A percentile compares a stretch with the other conserved stretches of the same genome.
phyloP scores from a whole-genome alignment of 1,140 invertebrate genomes.

The Amyelois transitella region DNA sequence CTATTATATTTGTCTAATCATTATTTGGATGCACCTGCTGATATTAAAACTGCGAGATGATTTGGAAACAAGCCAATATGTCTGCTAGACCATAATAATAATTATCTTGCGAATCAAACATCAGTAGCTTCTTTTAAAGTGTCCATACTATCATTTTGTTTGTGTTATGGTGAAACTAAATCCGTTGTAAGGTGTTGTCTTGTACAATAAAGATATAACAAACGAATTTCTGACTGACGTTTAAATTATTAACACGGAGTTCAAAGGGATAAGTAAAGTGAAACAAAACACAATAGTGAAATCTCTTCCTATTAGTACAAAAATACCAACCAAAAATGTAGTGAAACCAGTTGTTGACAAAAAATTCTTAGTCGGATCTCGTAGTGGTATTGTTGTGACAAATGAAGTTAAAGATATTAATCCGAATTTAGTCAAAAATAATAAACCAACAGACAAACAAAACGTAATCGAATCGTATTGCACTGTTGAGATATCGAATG shows the following conservation, averaged over 20 bases:
- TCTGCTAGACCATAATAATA: not conserved
- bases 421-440: constrained; percentile 43
- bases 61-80: constrained; percentile 12
- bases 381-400: constrained; percentile 18
- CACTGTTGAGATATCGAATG: constrained; percentile 25
- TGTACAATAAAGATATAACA: no score
- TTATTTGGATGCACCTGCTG: not conserved
- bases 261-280: constrained; percentile 15
- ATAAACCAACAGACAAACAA: constrained; percentile 18
- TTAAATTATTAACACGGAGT: constrained; percentile 38
- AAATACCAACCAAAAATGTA: constrained; percentile 38
- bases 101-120: not conserved
- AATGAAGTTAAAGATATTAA: constrained; percentile 42
- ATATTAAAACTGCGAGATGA: not conserved
- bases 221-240: no score
- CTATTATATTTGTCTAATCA: no score
- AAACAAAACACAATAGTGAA: constrained; percentile 17
- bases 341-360: constrained; percentile 17
- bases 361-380: constrained; percentile 10
- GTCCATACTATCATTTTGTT: not conserved
- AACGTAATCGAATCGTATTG: constrained; percentile 7
- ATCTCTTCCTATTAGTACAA: constrained; percentile 20
- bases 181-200: no score
- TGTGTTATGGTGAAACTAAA: not conserved
- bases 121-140: not conserved